Conservation (phyloP, 2,797 vertebrate species). For the Steatocranus sp. region DNA sequence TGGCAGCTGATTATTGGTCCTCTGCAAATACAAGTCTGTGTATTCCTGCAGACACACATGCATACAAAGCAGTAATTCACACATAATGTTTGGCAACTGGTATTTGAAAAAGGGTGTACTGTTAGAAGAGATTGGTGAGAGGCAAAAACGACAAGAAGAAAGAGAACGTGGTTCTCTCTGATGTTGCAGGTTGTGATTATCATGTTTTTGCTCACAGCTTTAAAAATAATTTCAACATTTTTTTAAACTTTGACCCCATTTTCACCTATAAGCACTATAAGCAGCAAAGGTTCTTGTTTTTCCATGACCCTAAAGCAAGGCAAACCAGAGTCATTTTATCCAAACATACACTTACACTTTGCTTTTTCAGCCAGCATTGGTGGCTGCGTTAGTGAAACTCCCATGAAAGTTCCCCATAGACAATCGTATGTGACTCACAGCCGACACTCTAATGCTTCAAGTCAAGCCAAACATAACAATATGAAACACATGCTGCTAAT, state of each 20-base stretch:
- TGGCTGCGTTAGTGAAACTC: background rate
- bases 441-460: background rate
- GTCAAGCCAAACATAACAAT: background rate
- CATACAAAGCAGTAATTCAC: background rate
- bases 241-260: background rate
- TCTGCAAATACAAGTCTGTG: background rate
- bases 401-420: background rate
- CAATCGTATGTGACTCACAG: background rate
- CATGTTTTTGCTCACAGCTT: background rate
- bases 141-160: background rate
- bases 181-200: background rate
- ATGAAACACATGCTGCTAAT: background rate
- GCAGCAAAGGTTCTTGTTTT: background rate
- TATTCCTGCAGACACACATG: background rate
- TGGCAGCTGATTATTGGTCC: background rate
- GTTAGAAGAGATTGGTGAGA: background rate
- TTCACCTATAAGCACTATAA: background rate
- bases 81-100: background rate
- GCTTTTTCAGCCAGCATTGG: background rate
- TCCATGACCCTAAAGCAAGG: background rate
- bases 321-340: fast-evolving
- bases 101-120: background rate
- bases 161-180: background rate
- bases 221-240: background rate
- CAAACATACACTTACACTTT: background rate